phyloP scores from a whole-genome alignment of 2,113 vertebrate genomes.

The Falco punctatus region DNA sequence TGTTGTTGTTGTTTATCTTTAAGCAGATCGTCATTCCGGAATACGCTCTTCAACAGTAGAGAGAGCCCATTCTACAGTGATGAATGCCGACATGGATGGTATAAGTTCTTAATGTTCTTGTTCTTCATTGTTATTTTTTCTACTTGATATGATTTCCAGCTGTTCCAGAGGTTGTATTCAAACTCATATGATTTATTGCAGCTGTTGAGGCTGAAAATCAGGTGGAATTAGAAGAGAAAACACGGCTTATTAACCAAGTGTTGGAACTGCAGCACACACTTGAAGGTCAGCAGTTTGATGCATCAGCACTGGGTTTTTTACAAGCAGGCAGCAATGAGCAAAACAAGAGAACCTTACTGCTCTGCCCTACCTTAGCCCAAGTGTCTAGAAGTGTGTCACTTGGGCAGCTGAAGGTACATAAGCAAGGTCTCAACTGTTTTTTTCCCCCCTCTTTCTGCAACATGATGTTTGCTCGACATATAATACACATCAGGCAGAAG shows the following conservation, averaged over 20 bases:
- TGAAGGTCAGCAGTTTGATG: slow-evolving; percentile 84
- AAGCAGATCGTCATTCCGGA: slow-evolving; percentile 68
- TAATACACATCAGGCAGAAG: not conserved
- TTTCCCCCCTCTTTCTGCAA: not conserved
- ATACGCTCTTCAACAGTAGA: slow-evolving; percentile 67
- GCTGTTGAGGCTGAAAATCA: slow-evolving; percentile 96
- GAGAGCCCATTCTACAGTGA: slow-evolving; percentile 80
- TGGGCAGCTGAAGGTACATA: not conserved
- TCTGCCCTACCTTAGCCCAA: not conserved
- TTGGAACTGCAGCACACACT: slow-evolving; percentile 98
- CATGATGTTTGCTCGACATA: rapidly evolving
- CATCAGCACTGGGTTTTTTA: not conserved
- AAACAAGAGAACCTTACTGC: not conserved
- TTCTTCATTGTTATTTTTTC: not conserved
- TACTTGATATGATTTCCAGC: not conserved
- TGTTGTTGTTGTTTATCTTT: not conserved
- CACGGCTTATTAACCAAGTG: slow-evolving; percentile 96
- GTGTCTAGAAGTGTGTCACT: not conserved
- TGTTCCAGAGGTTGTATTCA: slow-evolving; percentile 46
- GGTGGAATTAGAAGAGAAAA: slow-evolving; percentile 98
- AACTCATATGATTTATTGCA: slow-evolving; percentile 64
- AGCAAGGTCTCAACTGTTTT: not conserved
- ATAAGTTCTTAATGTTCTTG: slow-evolving; percentile 9
- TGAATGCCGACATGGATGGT: slow-evolving; percentile 98
- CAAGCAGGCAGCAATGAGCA: not conserved